Percentiles rank a stretch among this genome's conserved stretches.
Conservation (phyloP, 2,797 vertebrate genomes). For the Monodelphis domestica region DNA sequence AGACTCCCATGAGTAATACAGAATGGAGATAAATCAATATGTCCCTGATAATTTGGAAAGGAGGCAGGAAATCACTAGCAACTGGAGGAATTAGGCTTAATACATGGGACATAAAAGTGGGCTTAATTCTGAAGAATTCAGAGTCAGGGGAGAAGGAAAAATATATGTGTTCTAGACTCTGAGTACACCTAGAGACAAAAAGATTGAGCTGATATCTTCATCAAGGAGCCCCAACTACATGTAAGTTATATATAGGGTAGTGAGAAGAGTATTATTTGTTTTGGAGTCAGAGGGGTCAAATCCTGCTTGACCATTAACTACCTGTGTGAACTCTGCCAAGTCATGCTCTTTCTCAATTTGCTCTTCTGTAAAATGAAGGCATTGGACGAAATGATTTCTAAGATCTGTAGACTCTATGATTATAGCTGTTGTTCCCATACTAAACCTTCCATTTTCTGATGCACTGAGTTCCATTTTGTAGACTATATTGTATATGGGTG, state of each 20-base stretch:
- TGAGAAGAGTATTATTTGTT: not conserved
- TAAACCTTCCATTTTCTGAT: not conserved
- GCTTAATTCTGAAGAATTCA: not conserved
- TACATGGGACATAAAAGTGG: fast-evolving
- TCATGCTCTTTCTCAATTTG: not conserved
- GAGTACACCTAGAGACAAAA: not conserved
- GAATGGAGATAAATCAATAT: not conserved
- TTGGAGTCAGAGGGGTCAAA: not conserved
- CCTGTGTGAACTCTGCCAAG: not conserved
- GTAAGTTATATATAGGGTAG: not conserved
- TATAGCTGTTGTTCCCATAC: not conserved
- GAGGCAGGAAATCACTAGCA: not conserved
- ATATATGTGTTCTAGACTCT: not conserved
- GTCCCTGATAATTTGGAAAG: not conserved
- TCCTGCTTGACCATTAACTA: not conserved
- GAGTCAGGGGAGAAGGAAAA: not conserved
- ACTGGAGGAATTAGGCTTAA: not conserved
- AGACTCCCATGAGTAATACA: not conserved
- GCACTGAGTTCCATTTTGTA: not conserved
- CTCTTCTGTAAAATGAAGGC: not conserved
- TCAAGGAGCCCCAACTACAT: not conserved
- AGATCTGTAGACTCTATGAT: not conserved
- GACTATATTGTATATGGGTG: not conserved
- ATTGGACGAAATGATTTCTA: not conserved
- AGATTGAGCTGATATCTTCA: not conserved